phyloP scores from a whole-genome alignment of 2,888 invertebrate genomes.

The Epinotia bilunana region DNA sequence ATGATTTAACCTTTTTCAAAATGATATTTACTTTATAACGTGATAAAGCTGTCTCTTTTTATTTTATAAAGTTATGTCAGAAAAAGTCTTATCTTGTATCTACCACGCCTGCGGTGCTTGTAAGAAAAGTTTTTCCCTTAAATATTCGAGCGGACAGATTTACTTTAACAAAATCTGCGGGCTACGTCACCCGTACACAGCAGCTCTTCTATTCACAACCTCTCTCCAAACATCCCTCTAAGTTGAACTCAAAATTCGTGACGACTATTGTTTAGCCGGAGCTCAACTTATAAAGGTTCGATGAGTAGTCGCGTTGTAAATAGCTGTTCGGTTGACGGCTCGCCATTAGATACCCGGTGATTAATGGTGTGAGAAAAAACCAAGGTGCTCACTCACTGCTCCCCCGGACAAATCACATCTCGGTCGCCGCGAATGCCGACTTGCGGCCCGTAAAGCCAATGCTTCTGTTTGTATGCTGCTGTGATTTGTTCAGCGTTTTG shows the following conservation, averaged over 20 bases:
- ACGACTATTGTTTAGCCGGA: background rate
- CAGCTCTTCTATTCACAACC: slow-evolving; percentile 16
- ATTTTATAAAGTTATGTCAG: background rate
- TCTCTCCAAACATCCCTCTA: background rate
- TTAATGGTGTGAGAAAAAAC: slow-evolving; percentile 45
- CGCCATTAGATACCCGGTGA: slow-evolving; percentile 45
- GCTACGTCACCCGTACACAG: slow-evolving; percentile 33
- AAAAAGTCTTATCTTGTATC: background rate
- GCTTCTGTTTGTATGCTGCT: background rate
- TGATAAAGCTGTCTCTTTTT: background rate
- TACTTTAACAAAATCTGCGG: slow-evolving; percentile 30
- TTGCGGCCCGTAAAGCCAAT: slow-evolving; percentile 8
- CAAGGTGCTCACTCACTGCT: slow-evolving; percentile 41
- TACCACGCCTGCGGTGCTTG: background rate
- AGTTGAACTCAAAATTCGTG: background rate
- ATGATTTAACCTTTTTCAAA: no score
- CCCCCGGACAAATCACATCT: slow-evolving; percentile 45
- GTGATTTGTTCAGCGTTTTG: slow-evolving; percentile 10
- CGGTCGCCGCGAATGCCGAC: slow-evolving; percentile 2
- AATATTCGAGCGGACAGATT: background rate
- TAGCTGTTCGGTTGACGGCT: slow-evolving; percentile 39
- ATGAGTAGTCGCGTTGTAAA: background rate
- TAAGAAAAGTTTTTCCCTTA: background rate
- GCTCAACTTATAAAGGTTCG: background rate
- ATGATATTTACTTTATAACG: background rate